These are phyloP conservation scores for Mustelus asterias DNA, from an alignment of 2,113 vertebrate species.

Conservation along the genomic window DNA sequence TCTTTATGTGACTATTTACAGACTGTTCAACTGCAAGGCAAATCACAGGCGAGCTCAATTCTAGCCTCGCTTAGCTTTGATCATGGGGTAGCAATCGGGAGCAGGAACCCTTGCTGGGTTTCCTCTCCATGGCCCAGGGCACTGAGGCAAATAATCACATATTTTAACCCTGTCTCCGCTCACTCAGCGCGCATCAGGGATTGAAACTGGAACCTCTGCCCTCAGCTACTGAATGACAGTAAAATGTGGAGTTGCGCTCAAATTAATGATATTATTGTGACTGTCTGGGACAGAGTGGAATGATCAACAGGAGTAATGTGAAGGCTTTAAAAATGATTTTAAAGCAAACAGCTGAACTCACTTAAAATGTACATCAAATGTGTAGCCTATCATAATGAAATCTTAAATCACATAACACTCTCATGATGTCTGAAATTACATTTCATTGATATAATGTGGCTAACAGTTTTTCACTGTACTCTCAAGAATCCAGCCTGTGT, in stretches of 20 bases:
- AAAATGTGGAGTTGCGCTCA: neutral
- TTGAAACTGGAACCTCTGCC: neutral
- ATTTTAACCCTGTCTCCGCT: neutral
- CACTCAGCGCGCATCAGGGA: neutral
- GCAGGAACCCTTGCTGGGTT: neutral
- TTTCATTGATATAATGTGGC: conserved; percentile 25
- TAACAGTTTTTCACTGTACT: conserved; percentile 26
- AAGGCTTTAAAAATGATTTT: neutral
- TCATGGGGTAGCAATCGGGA: neutral
- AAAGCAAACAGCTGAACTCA: conserved; percentile 22
- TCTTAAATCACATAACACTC: conserved; percentile 24
- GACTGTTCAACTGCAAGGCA: neutral
- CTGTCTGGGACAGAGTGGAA: neutral
- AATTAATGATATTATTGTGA: neutral
- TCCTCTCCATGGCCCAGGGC: neutral
- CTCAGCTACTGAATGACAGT: neutral
- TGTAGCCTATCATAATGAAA: conserved; percentile 9
- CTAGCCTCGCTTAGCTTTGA: neutral
- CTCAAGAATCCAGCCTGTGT: conserved; percentile 24
- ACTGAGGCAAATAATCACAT: neutral
- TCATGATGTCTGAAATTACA: neutral
- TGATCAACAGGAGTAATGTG: neutral
- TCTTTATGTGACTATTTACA: neutral
- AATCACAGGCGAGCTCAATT: neutral
- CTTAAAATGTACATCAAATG: neutral